Evolutionary conservation across 2,797 vertebrate species (phyloP).

Genomic region (Squalus acanthias): DNA sequence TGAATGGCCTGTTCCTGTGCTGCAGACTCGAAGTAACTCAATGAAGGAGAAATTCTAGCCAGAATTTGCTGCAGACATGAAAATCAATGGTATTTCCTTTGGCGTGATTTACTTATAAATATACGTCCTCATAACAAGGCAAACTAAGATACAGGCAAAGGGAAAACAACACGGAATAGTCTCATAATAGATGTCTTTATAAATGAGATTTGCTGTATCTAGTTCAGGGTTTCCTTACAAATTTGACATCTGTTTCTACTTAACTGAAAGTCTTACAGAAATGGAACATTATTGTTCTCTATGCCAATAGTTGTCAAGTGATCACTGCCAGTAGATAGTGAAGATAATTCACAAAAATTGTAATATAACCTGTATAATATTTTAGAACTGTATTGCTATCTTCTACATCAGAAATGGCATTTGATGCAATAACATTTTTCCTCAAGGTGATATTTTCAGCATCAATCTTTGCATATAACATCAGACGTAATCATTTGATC

Average conservation of each 20-base stretch:
- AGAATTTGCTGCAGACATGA: not conserved
- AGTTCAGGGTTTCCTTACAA: not conserved
- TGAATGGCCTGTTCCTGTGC: too few relatives aligned
- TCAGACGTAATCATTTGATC: not conserved
- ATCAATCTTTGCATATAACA: not conserved
- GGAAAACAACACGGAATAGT: not conserved
- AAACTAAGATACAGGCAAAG: not conserved
- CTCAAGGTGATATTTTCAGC: not conserved
- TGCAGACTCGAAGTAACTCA: too few relatives aligned
- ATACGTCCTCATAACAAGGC: not conserved
- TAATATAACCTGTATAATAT: not conserved
- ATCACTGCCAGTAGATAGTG: not conserved
- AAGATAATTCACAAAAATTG: not conserved
- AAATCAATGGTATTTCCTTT: not conserved
- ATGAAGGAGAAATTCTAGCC: not conserved
- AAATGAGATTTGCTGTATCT: not conserved
- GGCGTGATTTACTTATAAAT: not conserved
- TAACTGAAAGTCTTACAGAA: not conserved
- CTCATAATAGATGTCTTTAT: not conserved
- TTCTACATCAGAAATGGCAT: not conserved
- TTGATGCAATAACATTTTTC: not conserved
- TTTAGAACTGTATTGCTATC: not conserved
- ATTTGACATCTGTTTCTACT: slow-evolving; percentile 1
- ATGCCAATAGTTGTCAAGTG: not conserved
- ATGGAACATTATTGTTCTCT: not conserved